Percentiles rank a stretch among this genome's conserved stretches.
These are phyloP conservation scores for Manis crassicaudata DNA, from an alignment of 2,797 vertebrate species.

Conservation along the genomic window DNA sequence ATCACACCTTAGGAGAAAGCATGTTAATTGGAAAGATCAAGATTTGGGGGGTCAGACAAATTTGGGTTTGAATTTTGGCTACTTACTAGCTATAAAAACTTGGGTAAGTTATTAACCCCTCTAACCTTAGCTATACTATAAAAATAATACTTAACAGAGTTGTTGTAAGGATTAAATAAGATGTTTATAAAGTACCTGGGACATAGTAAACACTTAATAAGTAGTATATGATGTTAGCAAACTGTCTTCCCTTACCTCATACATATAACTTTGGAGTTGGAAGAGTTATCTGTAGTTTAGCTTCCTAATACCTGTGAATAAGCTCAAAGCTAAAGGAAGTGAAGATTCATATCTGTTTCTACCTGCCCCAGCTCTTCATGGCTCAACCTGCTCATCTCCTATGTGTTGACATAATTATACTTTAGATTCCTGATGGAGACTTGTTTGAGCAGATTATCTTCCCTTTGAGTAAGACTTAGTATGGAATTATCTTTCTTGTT, in stretches of 20 bases:
- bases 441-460: slow-evolving; percentile 45
- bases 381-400: neutral
- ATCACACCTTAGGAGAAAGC: neutral
- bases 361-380: neutral
- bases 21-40: slow-evolving; percentile 13
- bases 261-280: neutral
- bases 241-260: slow-evolving; percentile 1
- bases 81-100: neutral
- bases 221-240: slow-evolving; percentile 1
- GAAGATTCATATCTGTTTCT: slow-evolving; percentile 11
- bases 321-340: slow-evolving; percentile 32
- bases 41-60: neutral
- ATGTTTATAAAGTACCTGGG: neutral
- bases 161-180: slow-evolving; percentile 23
- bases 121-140: neutral
- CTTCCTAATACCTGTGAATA: neutral
- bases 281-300: neutral
- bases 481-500: neutral
- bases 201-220: neutral
- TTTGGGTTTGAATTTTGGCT: slow-evolving; percentile 44
- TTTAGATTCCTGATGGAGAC: slow-evolving; percentile 11
- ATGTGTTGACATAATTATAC: neutral
- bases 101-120: neutral
- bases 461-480: slow-evolving; percentile 27
- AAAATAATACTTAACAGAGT: neutral